Evolutionary conservation across 2,113 vertebrate species (phyloP).

Genomic region (Engystomops pustulosus): DNA sequence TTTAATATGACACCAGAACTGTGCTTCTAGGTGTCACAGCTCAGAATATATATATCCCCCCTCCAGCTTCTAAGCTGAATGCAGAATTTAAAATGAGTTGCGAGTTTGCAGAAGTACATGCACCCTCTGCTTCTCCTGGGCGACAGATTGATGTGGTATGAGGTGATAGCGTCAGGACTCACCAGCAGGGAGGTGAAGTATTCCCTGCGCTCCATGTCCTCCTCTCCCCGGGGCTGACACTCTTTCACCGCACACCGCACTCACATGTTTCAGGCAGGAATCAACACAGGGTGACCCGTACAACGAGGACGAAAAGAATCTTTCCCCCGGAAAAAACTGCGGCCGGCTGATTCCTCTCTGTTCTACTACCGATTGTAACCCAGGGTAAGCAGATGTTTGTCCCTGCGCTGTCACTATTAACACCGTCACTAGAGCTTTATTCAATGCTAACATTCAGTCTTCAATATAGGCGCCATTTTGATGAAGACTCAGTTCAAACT

Average conservation of each 20-base stretch:
- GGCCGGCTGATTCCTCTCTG: background rate
- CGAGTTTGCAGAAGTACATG: too few relatives aligned
- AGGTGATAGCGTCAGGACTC: too few relatives aligned
- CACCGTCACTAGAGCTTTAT: background rate
- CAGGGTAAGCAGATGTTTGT: background rate
- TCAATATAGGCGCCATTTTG: background rate
- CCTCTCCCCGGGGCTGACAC: background rate
- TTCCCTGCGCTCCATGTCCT: constrained; percentile 42
- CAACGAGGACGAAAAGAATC: background rate
- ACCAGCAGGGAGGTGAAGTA: constrained; percentile 36
- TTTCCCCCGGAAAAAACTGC: background rate
- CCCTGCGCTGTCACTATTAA: background rate
- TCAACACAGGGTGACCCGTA: constrained; percentile 38
- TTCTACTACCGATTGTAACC: background rate
- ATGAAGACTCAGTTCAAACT: background rate
- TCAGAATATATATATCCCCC: too few relatives aligned
- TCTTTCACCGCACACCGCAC: background rate
- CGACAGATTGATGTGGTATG: too few relatives aligned
- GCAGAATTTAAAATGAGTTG: too few relatives aligned
- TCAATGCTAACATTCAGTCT: background rate
- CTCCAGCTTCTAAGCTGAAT: too few relatives aligned
- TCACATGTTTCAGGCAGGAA: background rate
- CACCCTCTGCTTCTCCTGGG: too few relatives aligned
- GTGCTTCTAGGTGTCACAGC: too few relatives aligned
- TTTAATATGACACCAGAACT: too few relatives aligned